phyloP scores from a whole-genome alignment of 2,888 invertebrate species.

The Ganaspis brasiliensis region DNA sequence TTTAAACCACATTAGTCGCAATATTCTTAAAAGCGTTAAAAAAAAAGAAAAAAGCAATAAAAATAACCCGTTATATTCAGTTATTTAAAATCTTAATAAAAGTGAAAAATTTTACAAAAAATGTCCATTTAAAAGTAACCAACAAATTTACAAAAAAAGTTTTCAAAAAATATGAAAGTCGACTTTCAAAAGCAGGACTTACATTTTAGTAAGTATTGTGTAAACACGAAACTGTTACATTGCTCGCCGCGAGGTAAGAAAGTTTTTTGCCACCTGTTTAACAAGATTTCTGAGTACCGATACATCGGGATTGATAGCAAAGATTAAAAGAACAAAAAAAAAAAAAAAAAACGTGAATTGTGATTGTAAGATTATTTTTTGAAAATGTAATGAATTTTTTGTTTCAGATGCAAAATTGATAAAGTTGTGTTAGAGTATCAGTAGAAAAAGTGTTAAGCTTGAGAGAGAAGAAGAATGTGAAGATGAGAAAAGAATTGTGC shows the following conservation, averaged over 20 bases:
- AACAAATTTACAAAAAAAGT: neutral
- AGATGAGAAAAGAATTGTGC: slow-evolving; percentile 2
- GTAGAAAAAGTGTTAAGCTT: neutral
- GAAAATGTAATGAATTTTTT: neutral
- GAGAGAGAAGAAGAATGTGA: neutral
- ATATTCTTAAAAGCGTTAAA: too few relatives aligned
- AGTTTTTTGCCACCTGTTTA: slow-evolving; percentile 25
- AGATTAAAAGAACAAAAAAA: neutral
- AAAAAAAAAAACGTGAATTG: neutral
- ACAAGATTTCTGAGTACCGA: slow-evolving; percentile 21
- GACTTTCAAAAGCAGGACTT: neutral
- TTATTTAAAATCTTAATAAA: too few relatives aligned
- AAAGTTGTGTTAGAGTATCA: neutral
- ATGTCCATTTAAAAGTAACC: too few relatives aligned
- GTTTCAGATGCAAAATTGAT: neutral
- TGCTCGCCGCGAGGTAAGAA: slow-evolving; percentile 32
- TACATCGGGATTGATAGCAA: slow-evolving; percentile 1
- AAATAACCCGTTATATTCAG: too few relatives aligned
- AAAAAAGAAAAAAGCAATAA: too few relatives aligned
- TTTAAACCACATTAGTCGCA: too few relatives aligned
- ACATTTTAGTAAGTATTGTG: slow-evolving; percentile 22
- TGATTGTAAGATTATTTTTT: neutral
- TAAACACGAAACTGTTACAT: slow-evolving; percentile 34
- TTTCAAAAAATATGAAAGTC: neutral
- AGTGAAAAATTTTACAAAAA: neutral